phyloP scores from a whole-genome alignment of 2,113 vertebrate species.

The Falco punctatus region DNA sequence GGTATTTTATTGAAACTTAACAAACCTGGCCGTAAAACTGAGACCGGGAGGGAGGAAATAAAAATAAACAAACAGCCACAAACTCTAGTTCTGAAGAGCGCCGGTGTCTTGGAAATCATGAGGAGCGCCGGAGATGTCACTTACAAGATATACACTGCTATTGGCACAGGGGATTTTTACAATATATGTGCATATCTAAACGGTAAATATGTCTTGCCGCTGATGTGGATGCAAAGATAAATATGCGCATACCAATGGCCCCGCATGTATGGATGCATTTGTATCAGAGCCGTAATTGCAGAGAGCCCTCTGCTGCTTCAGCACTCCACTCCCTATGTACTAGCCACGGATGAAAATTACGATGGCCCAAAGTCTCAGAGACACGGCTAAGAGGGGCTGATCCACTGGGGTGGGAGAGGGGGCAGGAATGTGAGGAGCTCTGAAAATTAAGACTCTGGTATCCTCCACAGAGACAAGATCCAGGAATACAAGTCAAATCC shows the following conservation, averaged over 20 bases:
- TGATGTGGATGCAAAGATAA: constrained; percentile 57
- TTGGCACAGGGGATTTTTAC: constrained; percentile 56
- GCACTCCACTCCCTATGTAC: background rate
- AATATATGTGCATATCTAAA: constrained; percentile 65
- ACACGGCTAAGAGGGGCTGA: background rate
- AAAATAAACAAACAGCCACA: constrained; percentile 34
- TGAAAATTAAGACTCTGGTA: background rate
- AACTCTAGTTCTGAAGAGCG: background rate
- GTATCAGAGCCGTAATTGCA: constrained; percentile 51
- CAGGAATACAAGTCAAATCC: background rate
- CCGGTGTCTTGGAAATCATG: constrained; percentile 37
- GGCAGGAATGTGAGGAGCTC: background rate
- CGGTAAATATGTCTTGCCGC: constrained; percentile 43
- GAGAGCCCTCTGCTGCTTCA: constrained; percentile 32
- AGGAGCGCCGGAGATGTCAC: constrained; percentile 30
- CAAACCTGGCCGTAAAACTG: background rate
- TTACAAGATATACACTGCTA: constrained; percentile 53
- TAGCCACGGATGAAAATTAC: background rate
- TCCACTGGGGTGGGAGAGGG: background rate
- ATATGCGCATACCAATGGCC: constrained; percentile 69
- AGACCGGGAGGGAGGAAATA: constrained; percentile 13
- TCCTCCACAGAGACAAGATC: background rate
- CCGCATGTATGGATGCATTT: constrained; percentile 41
- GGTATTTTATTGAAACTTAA: constrained; percentile 22
- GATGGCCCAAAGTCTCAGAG: background rate